A percentile compares a stretch with the other conserved stretches of the same genome.
phyloP scores from a whole-genome alignment of 2,888 invertebrate species.

The Melieria crassipennis region DNA sequence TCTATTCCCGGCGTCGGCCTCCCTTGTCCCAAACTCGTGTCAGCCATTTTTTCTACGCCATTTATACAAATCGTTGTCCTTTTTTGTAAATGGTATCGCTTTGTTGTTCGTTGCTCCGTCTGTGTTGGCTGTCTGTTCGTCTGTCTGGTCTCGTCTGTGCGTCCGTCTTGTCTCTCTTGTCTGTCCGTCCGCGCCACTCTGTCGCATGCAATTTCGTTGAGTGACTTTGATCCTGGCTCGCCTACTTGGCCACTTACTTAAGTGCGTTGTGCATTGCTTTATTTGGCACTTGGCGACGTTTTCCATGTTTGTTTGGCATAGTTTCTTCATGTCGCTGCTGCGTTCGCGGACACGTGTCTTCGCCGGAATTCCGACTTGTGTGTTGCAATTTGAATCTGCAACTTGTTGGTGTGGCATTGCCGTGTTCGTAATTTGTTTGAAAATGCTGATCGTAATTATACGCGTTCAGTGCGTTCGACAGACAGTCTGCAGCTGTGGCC shows the following conservation, averaged over 20 bases:
- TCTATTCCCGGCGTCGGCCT: too few species aligned
- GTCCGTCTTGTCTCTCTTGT: not conserved
- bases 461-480: too few species aligned
- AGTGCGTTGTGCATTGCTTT: slow-evolving; percentile 13
- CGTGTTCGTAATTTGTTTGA: not conserved
- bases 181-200: too few species aligned
- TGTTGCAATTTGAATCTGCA: not conserved
- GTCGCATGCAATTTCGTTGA: slow-evolving; percentile 4
- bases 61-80: too few species aligned
- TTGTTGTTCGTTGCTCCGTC: not conserved
- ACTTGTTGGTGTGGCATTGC: not conserved
- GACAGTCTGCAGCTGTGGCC: too few species aligned
- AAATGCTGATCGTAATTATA: not conserved
- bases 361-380: slow-evolving; percentile 25
- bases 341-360: slow-evolving; percentile 36
- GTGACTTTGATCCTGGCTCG: slow-evolving; percentile 17
- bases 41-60: too few species aligned
- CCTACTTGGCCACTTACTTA: too few species aligned
- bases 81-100: not conserved
- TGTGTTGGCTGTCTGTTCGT: not conserved
- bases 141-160: not conserved
- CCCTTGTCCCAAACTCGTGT: not conserved
- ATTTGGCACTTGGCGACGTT: slow-evolving; percentile 11
- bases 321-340: slow-evolving; percentile 21
- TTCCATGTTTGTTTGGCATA: slow-evolving; percentile 27